Conservation (phyloP, 2,113 vertebrate species). For the Solea solea region DNA sequence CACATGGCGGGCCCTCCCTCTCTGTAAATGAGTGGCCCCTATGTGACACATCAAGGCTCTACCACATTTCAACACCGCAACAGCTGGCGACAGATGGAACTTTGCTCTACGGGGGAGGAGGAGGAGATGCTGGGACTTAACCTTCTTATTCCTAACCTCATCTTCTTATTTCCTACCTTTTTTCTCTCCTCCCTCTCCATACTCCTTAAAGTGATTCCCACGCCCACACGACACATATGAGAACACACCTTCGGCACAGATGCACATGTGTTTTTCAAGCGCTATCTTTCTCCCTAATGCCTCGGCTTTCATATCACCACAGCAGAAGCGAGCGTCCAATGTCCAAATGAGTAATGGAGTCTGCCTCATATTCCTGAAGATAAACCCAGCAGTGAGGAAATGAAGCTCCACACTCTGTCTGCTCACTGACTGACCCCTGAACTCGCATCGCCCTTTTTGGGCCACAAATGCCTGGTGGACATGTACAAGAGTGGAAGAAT, state of each 20-base stretch:
- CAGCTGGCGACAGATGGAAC: slow-evolving; percentile 74
- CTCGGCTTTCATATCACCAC: slow-evolving; percentile 39
- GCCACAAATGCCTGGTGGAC: slow-evolving; percentile 37
- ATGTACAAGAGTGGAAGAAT: slow-evolving; percentile 28
- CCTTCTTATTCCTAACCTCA: slow-evolving; percentile 53
- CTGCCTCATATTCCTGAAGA: slow-evolving; percentile 26
- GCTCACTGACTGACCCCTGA: slow-evolving; percentile 57
- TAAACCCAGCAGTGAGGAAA: slow-evolving; percentile 1
- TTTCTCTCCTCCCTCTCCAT: slow-evolving; percentile 3
- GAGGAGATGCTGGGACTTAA: slow-evolving; percentile 56
- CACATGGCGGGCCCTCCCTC: slow-evolving; percentile 20
- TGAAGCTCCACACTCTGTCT: slow-evolving; percentile 29
- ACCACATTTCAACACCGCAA: slow-evolving; percentile 45
- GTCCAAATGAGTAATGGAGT: slow-evolving; percentile 48
- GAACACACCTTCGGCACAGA: slow-evolving; percentile 9
- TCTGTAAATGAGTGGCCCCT: slow-evolving; percentile 37
- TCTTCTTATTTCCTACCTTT: slow-evolving; percentile 16
- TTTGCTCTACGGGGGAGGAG: slow-evolving; percentile 22
- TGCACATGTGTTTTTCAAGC: slow-evolving; percentile 28
- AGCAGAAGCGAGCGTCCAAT: slow-evolving; percentile 30
- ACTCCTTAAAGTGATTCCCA: slow-evolving; percentile 27
- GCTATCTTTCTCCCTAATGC: slow-evolving; percentile 8
- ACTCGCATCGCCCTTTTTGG: slow-evolving; percentile 43
- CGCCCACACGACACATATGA: slow-evolving; percentile 16
- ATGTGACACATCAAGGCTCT: slow-evolving; percentile 49